Conservation (phyloP, 1,140 invertebrate species). For the Triops longicaudatus region DNA sequence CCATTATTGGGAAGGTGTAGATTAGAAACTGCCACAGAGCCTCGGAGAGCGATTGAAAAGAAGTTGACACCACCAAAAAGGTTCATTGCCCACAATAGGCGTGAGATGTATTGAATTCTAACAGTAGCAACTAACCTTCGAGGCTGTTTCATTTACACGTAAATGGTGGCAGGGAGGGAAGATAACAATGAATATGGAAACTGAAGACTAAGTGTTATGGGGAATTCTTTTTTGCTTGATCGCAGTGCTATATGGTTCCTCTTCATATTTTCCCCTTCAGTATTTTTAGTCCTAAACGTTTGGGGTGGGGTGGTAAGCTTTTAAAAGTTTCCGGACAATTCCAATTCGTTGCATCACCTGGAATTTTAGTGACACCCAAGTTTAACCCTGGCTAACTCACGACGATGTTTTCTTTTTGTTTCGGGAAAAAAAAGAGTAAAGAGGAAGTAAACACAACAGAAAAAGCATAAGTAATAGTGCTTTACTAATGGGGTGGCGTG, state of each 20-base stretch:
- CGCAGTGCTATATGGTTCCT: neutral
- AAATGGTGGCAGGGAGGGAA: neutral
- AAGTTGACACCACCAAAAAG: neutral
- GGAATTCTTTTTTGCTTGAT: neutral
- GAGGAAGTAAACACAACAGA: neutral
- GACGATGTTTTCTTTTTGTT: neutral
- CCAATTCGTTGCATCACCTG: neutral
- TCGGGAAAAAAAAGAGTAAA: neutral
- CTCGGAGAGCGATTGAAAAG: neutral
- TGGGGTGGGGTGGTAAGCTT: neutral
- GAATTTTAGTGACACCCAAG: neutral
- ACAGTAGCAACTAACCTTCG: slow-evolving; percentile 1
- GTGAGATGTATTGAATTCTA: slow-evolving; percentile 2
- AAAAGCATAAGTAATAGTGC: neutral
- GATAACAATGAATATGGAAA: neutral
- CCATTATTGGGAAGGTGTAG: neutral
- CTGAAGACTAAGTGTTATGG: neutral
- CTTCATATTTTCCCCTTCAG: neutral
- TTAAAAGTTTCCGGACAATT: neutral
- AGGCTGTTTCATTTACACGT: neutral
- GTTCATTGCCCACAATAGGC: slow-evolving; percentile 1
- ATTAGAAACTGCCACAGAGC: neutral
- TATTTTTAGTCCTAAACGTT: neutral
- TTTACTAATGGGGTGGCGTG: slow-evolving; percentile 9
- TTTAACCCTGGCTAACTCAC: neutral